Evolutionary conservation across 2,888 invertebrate genomes (phyloP), one percentile per base, ranked within the genome.

Genomic region (Andrena chrysosceles): DNA sequence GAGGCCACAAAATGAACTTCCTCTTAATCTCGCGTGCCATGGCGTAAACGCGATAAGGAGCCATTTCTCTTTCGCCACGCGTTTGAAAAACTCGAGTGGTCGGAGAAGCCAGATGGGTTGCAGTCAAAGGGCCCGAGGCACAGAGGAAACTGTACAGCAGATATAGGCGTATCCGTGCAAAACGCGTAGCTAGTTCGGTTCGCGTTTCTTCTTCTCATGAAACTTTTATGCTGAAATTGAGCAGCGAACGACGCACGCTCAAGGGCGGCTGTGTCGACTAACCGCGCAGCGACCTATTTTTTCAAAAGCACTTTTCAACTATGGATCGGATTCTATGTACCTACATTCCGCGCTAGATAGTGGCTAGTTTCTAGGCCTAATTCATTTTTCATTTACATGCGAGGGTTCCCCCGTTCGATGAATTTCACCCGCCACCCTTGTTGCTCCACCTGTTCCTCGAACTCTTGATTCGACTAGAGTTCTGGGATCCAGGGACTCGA

Each of bases 291-390:
- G 83, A 84, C 83, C 83, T 74, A 84, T 78, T 84, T 84, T 84
- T 83, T 83, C 83, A 33, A 83, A 84, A 78, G 77, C 56, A 67
- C 67, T 78, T 84, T 77, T 77, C 71, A 83, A 67, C 83, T 83
- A 83, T 83, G 83, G 77, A 64, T 70, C 70, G 7, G 33, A 74
- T 56, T 59, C 73, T 83, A 73, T 70, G 66, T 62, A 73, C 56
- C n/a, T 49, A 73, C 56, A 23, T 49, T 23, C 56, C 26, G 68
- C n/a, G 63, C 62, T 48, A 42, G 59, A 52, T 63, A 67, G 49
- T 42, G 33, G 26, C 52, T 69, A 62, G 66, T 69, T 77, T 83
- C 77, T 69, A 77, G 77, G 77, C 48, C 69, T 26, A 82, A 82
- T 82, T 82, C 54, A 77, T 83, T 83, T 83, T 82, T 82, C 77